Percentiles rank a stretch among this genome's conserved stretches.
Conservation (phyloP, 2,888 invertebrate species). For the Orchesella flavescens region DNA sequence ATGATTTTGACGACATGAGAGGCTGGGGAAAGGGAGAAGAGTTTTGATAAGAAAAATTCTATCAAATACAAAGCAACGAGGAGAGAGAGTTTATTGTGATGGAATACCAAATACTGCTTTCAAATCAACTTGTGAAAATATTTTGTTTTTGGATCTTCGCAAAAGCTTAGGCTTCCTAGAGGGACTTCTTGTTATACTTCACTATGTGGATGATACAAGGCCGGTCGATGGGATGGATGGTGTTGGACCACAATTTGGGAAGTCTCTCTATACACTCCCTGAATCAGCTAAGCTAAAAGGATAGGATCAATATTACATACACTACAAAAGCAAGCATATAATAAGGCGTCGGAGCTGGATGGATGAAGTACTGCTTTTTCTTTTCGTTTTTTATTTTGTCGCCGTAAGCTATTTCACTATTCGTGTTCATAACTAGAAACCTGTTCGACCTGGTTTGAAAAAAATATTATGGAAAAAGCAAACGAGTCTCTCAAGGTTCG, state of each 20-base stretch:
- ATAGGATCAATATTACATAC: conserved; percentile 3
- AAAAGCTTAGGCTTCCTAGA: background rate
- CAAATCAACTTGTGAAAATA: conserved; percentile 28
- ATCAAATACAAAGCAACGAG: too few species aligned
- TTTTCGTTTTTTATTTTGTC: background rate
- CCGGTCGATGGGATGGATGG: background rate
- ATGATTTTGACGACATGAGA: too few species aligned
- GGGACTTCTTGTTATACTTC: too few species aligned
- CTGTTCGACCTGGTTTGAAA: background rate
- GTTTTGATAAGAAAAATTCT: too few species aligned
- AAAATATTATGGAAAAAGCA: too few species aligned
- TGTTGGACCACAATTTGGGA: conserved; percentile 7
- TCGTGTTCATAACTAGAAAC: background rate
- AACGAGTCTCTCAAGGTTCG: too few species aligned
- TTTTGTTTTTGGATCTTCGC: conserved; percentile 26
- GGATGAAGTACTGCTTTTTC: background rate
- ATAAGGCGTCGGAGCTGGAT: too few species aligned
- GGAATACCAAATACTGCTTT: conserved; percentile 8
- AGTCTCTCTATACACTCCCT: background rate
- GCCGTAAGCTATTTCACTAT: conserved; percentile 2
- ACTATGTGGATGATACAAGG: too few species aligned
- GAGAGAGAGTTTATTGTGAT: background rate
- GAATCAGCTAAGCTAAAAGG: background rate
- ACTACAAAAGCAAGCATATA: too few species aligned
- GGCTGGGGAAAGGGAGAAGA: too few species aligned